phyloP scores from a whole-genome alignment of 2,797 vertebrate species.

The Diplodus puntazzo region DNA sequence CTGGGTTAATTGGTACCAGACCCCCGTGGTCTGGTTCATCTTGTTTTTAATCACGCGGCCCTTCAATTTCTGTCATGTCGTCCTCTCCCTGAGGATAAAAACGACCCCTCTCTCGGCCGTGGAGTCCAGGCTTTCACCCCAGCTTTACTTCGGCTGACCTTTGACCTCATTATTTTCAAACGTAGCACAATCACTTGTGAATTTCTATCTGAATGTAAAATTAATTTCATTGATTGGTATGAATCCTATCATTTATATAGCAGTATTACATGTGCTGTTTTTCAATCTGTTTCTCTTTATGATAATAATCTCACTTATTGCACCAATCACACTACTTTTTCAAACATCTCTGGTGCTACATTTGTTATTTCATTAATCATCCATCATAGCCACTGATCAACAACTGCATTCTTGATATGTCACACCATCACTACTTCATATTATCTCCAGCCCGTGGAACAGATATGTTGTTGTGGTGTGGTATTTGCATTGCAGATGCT shows the following conservation, averaged over 20 bases:
- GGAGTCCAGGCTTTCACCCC: background rate
- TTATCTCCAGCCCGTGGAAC: background rate
- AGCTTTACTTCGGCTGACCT: constrained; percentile 17
- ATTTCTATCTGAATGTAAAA: background rate
- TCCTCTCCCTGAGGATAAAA: background rate
- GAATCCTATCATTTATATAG: background rate
- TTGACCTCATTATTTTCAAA: constrained; percentile 33
- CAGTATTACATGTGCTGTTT: background rate
- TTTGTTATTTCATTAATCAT: background rate
- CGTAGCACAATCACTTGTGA: background rate
- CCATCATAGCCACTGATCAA: background rate
- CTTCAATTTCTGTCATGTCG: background rate
- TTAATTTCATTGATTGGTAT: background rate
- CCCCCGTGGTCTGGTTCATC: background rate
- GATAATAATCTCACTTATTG: too few species aligned
- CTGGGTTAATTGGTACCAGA: constrained; percentile 1
- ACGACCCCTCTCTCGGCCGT: background rate
- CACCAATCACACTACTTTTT: too few species aligned
- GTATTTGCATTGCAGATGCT: background rate
- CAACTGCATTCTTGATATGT: background rate
- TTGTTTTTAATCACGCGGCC: background rate
- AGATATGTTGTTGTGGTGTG: background rate
- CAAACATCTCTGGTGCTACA: background rate
- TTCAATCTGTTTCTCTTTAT: background rate
- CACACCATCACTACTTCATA: background rate